Conservation (phyloP, 2,797 vertebrate genomes). For the Distichodus sexfasciatus region DNA sequence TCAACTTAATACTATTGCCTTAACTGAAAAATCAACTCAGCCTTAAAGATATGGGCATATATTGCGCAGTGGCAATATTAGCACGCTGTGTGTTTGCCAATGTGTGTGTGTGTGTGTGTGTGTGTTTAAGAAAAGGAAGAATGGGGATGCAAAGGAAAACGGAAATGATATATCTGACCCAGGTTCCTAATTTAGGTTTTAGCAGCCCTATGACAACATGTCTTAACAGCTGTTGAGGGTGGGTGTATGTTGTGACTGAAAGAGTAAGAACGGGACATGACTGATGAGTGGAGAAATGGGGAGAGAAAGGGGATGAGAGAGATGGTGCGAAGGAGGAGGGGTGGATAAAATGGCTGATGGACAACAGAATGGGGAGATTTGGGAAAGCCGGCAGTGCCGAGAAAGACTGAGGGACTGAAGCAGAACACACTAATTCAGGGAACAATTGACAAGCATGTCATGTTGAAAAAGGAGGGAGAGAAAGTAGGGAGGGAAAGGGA, state of each 20-base stretch:
- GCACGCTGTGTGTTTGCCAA: neutral
- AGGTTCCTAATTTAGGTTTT: slow-evolving; percentile 36
- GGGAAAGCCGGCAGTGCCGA: neutral
- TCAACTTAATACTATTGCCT: neutral
- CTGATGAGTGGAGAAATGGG: slow-evolving; percentile 32
- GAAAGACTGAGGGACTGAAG: neutral
- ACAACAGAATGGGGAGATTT: slow-evolving; percentile 28
- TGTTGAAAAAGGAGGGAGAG: neutral
- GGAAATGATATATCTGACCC: slow-evolving; percentile 35
- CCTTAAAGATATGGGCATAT: slow-evolving; percentile 20
- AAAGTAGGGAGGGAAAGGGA: neutral
- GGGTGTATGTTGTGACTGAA: slow-evolving; percentile 27
- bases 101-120: slow-evolving; percentile 5
- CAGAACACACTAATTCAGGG: neutral
- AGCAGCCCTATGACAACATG: slow-evolving; percentile 43
- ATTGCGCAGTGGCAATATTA: slow-evolving; percentile 13
- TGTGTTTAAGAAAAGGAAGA: neutral
- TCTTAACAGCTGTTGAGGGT: slow-evolving; percentile 42
- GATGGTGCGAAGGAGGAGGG: neutral
- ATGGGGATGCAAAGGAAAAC: neutral
- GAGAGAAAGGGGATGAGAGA: slow-evolving; percentile 20
- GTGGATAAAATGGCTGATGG: slow-evolving; percentile 50
- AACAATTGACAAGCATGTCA: neutral
- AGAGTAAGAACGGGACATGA: slow-evolving; percentile 17
- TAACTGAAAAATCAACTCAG: slow-evolving; percentile 25